Evolutionary conservation across 2,888 invertebrate species (phyloP).

Genomic region (Aphidoletes aphidimyza): DNA sequence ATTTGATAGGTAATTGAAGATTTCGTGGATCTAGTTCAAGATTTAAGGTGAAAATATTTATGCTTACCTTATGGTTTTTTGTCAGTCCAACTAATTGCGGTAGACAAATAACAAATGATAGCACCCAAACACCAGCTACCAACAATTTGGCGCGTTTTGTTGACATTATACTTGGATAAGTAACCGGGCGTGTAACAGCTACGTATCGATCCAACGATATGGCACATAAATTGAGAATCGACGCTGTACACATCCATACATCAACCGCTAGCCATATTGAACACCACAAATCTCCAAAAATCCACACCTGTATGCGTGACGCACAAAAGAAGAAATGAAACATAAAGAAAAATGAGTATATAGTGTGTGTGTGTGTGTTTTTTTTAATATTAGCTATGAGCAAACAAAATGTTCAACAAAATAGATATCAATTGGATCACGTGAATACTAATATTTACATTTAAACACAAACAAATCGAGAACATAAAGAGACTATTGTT

Average conservation of each 20-base stretch:
- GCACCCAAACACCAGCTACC: conserved; percentile 92
- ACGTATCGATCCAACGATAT: conserved; percentile 96
- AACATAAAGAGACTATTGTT: too few relatives aligned
- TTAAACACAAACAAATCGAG: too few relatives aligned
- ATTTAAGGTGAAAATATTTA: neutral
- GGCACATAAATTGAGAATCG: conserved; percentile 94
- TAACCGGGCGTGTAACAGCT: conserved; percentile 95
- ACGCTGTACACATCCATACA: conserved; percentile 99
- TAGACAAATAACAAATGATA: conserved; percentile 95
- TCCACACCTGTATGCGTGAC: conserved; percentile 79
- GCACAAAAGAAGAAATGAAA: neutral
- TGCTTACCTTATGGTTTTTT: conserved; percentile 62
- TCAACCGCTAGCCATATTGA: conserved; percentile 96
- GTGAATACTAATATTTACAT: neutral
- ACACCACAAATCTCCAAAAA: conserved; percentile 96
- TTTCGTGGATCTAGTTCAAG: too few relatives aligned
- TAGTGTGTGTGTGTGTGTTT: neutral
- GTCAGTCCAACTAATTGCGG: conserved; percentile 96
- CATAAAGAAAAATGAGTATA: neutral
- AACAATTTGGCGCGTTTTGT: conserved; percentile 84
- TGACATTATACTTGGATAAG: conserved; percentile 93
- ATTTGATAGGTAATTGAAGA: too few relatives aligned
- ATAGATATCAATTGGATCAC: neutral
- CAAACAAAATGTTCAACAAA: too few relatives aligned
- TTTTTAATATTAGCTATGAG: neutral